Base-by-base conservation (phyloP, 2,888 invertebrate species). In the Alcis repandata region DNA sequence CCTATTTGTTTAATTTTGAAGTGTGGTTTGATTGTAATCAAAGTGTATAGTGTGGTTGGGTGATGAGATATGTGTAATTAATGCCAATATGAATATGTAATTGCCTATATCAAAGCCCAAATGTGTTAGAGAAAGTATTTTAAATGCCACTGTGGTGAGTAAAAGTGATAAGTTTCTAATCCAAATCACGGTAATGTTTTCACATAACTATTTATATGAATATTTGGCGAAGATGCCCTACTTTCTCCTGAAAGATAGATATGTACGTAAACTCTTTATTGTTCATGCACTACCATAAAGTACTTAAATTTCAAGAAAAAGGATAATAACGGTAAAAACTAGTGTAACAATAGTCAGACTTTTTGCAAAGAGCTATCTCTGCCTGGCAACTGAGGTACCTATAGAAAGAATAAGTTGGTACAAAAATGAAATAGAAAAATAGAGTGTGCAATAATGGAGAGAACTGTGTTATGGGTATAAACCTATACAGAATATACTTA, bases 41-140 rank as follows among this genome's bases (percentile, higher is more conserved):
- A 57, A 57, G 46, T 27, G 15, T 33, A 59, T 52, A 57, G 46
- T 27, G 15, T 33, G 56, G 32, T 54, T 20, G 40, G 59, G 13
- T 46, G 45, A 53, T 20, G 20, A 45, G 59, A 27, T 27, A 57
- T 20, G 46, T 57, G 57, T 66, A 52, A 66, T 66, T 66, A 66
- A 40, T 46, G 20, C 9, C 27, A 48, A 61, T 52, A 51, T 61
- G 65, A 60, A 66, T 66, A 33, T 41, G 22, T 61, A 61, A 66
- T 59, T 64, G 49, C 59, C 8, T 51, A 38, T 54, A 38, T 54
- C 22, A 46, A 43, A 54, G 19, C 36, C 54, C 54, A 33, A 61
- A 66, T 61, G 60, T 43, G 54, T 56, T 51, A 38, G 60, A 60
- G 65, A 66, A 66, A 66, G 65, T 66, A 51, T 52, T 57, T 48